Evolutionary conservation across 2,797 vertebrate species (phyloP), one percentile per base, ranked within the genome.

Genomic region (Gambusia yucatana): DNA sequence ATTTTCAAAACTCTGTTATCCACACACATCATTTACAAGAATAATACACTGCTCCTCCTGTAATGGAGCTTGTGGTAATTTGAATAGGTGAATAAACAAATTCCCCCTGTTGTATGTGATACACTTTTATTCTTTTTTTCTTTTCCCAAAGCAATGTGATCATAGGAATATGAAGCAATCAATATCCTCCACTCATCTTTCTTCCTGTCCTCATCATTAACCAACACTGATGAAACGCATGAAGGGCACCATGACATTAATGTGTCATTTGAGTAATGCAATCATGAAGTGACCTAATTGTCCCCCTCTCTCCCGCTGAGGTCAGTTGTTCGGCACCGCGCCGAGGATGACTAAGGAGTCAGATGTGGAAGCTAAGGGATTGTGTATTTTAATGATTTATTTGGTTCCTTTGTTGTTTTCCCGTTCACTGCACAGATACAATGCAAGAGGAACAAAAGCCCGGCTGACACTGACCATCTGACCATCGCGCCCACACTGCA

Each of bases 301-400:
- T 91, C 82, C 84, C 71, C 73, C 83, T 79, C 79, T 78, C 81
- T 86, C 88, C 84, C 59, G 73, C 82, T 79, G 86, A 84, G 92
- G 91, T 92, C 91, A 92, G 91, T 84, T 30, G 85, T 80, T 84
- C 75, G 76, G 86, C 90, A 79, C 81, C 61, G 87, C 87, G 91
- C 87, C 77, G 71, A 88, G 48, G 87, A 87, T 89, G 93, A 90
- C 91, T 86, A 89, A 88, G 93, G 87, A 95, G 94, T 93, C 95
- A 94, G 93, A 92, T 94, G 93, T 91, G 85, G 90, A 94, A 84
- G 93, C 93, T 77, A 55, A 90, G 91, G 87, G 91, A 91, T 94
- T 91, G 85, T 89, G 85, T 86, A 91, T 93, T 94, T 95, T 92
- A 93, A 94, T 95, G 92, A 95, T 95, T 95, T 91, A 95, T 96